Conservation (phyloP, 2,888 invertebrate genomes). For the Lithophane semibrunnea region DNA sequence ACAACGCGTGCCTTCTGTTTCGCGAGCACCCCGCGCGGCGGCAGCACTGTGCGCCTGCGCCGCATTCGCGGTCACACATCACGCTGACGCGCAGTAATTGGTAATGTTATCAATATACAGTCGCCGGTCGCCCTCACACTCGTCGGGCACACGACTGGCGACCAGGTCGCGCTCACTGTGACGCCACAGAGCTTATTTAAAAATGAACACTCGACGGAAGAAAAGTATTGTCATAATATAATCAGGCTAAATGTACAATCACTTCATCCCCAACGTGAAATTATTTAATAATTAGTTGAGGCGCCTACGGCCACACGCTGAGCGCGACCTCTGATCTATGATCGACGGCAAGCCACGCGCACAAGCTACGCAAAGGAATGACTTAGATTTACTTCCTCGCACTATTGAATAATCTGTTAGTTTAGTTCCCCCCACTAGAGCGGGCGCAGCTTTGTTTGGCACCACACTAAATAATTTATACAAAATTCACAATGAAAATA, state of each 20-base stretch:
- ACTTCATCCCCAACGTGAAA: slow-evolving; percentile 27
- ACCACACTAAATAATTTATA: slow-evolving; percentile 67
- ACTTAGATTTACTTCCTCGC: slow-evolving; percentile 78
- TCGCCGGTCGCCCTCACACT: slow-evolving; percentile 17
- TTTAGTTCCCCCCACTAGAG: slow-evolving; percentile 49
- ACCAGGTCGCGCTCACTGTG: slow-evolving; percentile 28
- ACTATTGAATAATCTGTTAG: slow-evolving; percentile 52
- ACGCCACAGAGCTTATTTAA: slow-evolving; percentile 28
- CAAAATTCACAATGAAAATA: slow-evolving; percentile 61
- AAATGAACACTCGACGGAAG: slow-evolving; percentile 55
- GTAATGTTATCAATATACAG: slow-evolving; percentile 25
- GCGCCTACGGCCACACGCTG: slow-evolving; percentile 22
- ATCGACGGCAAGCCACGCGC: slow-evolving; percentile 67
- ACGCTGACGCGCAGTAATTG: slow-evolving; percentile 50
- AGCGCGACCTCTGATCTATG: slow-evolving; percentile 39
- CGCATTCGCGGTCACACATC: slow-evolving; percentile 10
- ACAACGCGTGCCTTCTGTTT: slow-evolving; percentile 67
- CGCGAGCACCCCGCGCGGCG: background rate
- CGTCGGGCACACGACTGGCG: slow-evolving; percentile 6
- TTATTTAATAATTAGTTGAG: slow-evolving; percentile 43
- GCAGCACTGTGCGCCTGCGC: slow-evolving; percentile 1
- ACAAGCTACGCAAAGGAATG: slow-evolving; percentile 81
- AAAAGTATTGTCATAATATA: slow-evolving; percentile 65
- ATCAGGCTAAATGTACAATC: slow-evolving; percentile 45
- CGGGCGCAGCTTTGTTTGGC: slow-evolving; percentile 60